phyloP scores from a whole-genome alignment of 2,113 vertebrate genomes.

The Dinomys branickii region DNA sequence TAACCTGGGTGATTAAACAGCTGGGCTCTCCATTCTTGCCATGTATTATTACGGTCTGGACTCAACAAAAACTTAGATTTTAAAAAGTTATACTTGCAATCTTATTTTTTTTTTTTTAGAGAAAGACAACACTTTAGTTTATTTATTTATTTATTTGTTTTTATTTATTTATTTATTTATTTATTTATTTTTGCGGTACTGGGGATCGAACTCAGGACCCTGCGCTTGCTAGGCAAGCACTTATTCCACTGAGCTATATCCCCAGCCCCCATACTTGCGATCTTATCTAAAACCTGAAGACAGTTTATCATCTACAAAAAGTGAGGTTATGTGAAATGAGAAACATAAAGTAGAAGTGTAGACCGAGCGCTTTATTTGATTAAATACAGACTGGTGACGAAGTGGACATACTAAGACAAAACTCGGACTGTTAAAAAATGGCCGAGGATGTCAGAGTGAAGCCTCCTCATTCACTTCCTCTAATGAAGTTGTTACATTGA shows the following conservation, averaged over 20 bases:
- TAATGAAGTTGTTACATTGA: background rate
- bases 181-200: too few relatives aligned
- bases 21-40: background rate
- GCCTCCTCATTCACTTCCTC: background rate
- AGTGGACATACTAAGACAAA: background rate
- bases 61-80: constrained; percentile 54
- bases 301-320: constrained; percentile 58
- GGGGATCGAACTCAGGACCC: too few relatives aligned
- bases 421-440: background rate
- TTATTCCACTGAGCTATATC: too few relatives aligned
- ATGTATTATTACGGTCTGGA: constrained; percentile 32
- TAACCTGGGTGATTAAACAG: constrained; percentile 68
- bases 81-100: constrained; percentile 58
- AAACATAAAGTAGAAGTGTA: constrained; percentile 28
- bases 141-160: too few relatives aligned
- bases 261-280: constrained; percentile 2
- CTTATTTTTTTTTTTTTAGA: too few relatives aligned
- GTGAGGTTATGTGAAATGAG: background rate
- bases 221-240: too few relatives aligned
- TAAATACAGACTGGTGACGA: background rate
- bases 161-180: too few relatives aligned
- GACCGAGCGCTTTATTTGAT: background rate
- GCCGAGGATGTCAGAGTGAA: background rate
- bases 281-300: constrained; percentile 57
- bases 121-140: too few relatives aligned